Evolutionary conservation across 2,888 invertebrate genomes (phyloP), one percentile per base, ranked within the genome.

Genomic region (Lycophotia porphyrea): DNA sequence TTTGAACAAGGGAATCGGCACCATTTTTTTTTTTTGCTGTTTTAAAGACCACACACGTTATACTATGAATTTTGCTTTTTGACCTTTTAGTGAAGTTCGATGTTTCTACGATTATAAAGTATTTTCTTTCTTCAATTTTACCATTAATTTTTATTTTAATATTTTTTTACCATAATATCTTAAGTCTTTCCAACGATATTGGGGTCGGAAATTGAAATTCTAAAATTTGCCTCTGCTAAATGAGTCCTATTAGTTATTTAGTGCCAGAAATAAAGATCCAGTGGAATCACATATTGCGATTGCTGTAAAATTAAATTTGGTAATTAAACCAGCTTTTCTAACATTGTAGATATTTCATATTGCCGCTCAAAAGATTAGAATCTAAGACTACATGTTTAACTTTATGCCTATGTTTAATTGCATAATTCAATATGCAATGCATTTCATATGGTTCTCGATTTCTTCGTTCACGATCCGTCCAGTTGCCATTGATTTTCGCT

Each of bases 401-500:
- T n/a, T n/a, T n/a, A n/a, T n/a, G n/a, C n/a, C n/a, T n/a, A n/a
- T n/a, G n/a, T n/a, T n/a, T n/a, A n/a, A n/a, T n/a, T n/a, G n/a
- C n/a, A n/a, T n/a, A n/a, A n/a, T n/a, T n/a, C n/a, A 44, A 70
- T 70, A 66, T 49, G 80, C 47, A 69, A 36, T 47, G 42, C 70
- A 76, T 71, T 76, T 84, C 76, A 70, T 82, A 74, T 47, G 64
- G 90, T 89, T 93, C 92, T 93, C 92, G 90, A 89, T 94, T 94
- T 93, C 91, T 89, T 88, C 82, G 80, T 89, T 87, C 89, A 85
- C 80, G 80, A 77, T 80, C 65, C 47, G 73, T 78, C 63, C 68
- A 75, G 81, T 86, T 89, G 88, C 88, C 82, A 91, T 91, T 85
- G 88, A 91, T 92, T 95, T 95, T 95, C 95, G 92, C 94, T 95